Base-by-base conservation (phyloP, 2,113 vertebrate species). In the Coracopsis vasa region DNA sequence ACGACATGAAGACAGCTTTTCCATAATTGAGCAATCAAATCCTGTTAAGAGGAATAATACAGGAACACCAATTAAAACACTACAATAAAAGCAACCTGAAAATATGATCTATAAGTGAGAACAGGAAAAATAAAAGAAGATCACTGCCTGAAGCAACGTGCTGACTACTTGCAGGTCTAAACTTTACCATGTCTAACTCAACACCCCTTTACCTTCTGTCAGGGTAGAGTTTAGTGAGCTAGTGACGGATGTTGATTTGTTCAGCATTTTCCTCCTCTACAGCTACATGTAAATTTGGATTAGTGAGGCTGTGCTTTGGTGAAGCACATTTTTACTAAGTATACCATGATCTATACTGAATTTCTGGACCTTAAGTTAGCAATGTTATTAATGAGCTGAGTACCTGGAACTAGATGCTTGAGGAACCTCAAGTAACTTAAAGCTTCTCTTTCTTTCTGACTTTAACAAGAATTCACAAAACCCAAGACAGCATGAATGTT, bases 1-100 rank as follows among this genome's bases (percentile, higher is more conserved):
- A 95, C 89, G 96, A 62, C 0, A 3, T 33, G 74, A 94, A 80
- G 89, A 69, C 81, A 93, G 80, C 37, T 93, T 94, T 96, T 94
- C 82, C 54, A 82, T 70, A 90, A 90, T 85, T 96, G 89, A 95
- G 91, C 91, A 96, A 90, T 95, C 94, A 98, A 96, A 95, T 92
- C 64, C 97, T 85, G 77, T 97, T 95, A 95, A 75, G 97, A 95
- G 84, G 90, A 90, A 92, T 97, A 91, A 94, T 97, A 91, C 91
- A 95, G 67, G 95, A 97, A 70, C 74, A 90, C 62, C 92, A 97
- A 97, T 96, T 97, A 97, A 97, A 96, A 93, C 64, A 90, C 95
- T 95, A 47, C 53, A 80, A 50, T 91, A 93, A 94, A 97, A 97
- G 79, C 94, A 81, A 96, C 92, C 95, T 97, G 86, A 94, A 97